Base-by-base conservation (phyloP, 1,140 invertebrate genomes). In the Platyura marginata region DNA sequence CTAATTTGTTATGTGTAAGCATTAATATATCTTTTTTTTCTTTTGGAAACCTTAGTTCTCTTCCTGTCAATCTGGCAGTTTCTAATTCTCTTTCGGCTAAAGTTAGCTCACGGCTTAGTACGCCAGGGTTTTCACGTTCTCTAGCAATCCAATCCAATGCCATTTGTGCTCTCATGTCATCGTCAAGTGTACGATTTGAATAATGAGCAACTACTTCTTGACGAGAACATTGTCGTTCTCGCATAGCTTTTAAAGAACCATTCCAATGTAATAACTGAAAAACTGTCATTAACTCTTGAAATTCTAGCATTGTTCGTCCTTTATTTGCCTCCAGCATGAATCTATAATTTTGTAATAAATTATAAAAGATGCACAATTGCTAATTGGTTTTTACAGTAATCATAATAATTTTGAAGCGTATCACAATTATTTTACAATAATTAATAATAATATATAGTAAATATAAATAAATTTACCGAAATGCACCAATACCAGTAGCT, bases 181-280 rank as follows among this genome's bases (percentile, higher is more conserved):
- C 90, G 55, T 94, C 89, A 13, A 93, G 67, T 23, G 79, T 76
- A 13, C 90, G 71, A 54, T 90, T 81, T 16, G 85, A 91, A 57
- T 93, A 93, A 61, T 93, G 89, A 13, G 87, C 86, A n/a, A 94
- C 82, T 1, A 95, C 89, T 63, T 92, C 86, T 52, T 90, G 84
- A 47, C 89, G 69, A n/a, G 88, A 92, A 58, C 91, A 95, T 55
- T 93, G 89, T 6, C 89, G 70, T 56, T 94, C 89, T 4, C 89
- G 69, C 88, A 92, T 74, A 53, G 77, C 88, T 56, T 91, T 88
- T 44, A 95, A 62, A 44, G 86, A 91, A 1, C 91, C 91, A 61
- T 94, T 94, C 91, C 91, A 95, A 62, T 94, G 90, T 2, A 95
- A 68, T 36, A 95, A 68, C 63, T 94, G 89, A 62, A 95, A 94